Conservation (phyloP, 2,797 vertebrate species). For the Chloroceryle amazona region DNA sequence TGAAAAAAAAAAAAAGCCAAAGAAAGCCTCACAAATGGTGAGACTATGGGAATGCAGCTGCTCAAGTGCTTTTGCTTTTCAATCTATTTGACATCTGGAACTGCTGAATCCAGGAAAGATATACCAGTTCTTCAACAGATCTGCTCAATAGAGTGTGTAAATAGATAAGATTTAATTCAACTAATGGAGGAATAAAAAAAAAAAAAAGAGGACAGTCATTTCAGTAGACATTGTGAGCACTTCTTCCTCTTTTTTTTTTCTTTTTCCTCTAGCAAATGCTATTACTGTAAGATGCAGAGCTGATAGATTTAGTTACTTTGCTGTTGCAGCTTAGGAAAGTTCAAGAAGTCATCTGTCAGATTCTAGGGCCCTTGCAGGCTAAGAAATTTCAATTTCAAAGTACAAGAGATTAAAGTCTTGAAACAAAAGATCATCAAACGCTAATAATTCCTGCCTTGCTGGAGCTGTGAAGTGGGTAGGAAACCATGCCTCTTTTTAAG, state of each 20-base stretch:
- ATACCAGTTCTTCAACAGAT: not conserved
- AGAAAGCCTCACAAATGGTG: not conserved
- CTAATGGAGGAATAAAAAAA: not conserved
- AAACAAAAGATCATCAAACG: constrained; percentile 80
- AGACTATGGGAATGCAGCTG: not conserved
- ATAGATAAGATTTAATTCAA: constrained; percentile 31
- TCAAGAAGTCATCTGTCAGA: constrained; percentile 79
- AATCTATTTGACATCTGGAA: constrained; percentile 2
- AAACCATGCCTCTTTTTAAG: not conserved
- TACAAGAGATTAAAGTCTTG: constrained; percentile 73
- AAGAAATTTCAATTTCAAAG: constrained; percentile 82
- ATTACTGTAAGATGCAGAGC: not conserved
- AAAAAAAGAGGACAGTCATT: not conserved
- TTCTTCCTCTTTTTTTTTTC: not conserved
- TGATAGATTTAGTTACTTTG: constrained; percentile 68
- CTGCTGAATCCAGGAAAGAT: not conserved
- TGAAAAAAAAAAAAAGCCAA: not conserved
- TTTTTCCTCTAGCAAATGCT: not conserved
- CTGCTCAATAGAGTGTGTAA: not conserved
- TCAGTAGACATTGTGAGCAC: not conserved
- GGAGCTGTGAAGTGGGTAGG: constrained; percentile 28
- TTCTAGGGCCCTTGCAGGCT: constrained; percentile 63
- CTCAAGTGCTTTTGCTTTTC: not conserved
- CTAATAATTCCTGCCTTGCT: constrained; percentile 70
- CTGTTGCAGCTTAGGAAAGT: constrained; percentile 68